phyloP scores from a whole-genome alignment of 2,797 vertebrate species.

The Pristis pectinata region DNA sequence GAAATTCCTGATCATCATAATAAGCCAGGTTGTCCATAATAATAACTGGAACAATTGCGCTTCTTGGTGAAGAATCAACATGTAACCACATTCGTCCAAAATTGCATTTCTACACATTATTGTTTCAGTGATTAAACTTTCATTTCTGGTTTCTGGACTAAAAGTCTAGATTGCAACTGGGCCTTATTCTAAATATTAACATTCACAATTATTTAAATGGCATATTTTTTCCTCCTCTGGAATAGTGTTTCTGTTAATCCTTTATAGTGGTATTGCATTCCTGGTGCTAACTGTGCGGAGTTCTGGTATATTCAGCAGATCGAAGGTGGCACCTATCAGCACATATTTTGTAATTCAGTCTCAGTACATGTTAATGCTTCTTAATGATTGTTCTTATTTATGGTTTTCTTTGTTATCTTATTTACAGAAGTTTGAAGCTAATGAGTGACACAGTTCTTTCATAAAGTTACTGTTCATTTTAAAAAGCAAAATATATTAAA shows the following conservation, averaged over 20 bases:
- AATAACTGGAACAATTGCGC: not conserved
- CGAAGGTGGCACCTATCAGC: not conserved
- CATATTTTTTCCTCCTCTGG: not conserved
- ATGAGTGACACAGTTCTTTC: not conserved
- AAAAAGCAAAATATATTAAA: constrained; percentile 9
- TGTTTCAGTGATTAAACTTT: not conserved
- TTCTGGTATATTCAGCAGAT: not conserved
- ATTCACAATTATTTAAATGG: not conserved
- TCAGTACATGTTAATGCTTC: not conserved
- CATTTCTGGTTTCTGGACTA: not conserved
- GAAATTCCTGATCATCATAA: not conserved
- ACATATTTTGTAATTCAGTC: not conserved
- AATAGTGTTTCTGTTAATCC: not conserved
- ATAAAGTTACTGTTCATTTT: not conserved
- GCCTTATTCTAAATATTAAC: not conserved
- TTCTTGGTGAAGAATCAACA: not conserved
- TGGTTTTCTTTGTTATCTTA: constrained; percentile 10
- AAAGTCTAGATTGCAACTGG: not conserved
- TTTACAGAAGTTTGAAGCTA: not conserved
- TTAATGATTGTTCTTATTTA: constrained; percentile 10
- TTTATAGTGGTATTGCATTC: not conserved
- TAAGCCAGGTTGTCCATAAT: not conserved
- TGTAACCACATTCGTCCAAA: not conserved
- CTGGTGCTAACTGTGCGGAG: not conserved
- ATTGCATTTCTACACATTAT: not conserved